Base-by-base conservation (phyloP, 2,113 vertebrate genomes). In the Grantiella picta region DNA sequence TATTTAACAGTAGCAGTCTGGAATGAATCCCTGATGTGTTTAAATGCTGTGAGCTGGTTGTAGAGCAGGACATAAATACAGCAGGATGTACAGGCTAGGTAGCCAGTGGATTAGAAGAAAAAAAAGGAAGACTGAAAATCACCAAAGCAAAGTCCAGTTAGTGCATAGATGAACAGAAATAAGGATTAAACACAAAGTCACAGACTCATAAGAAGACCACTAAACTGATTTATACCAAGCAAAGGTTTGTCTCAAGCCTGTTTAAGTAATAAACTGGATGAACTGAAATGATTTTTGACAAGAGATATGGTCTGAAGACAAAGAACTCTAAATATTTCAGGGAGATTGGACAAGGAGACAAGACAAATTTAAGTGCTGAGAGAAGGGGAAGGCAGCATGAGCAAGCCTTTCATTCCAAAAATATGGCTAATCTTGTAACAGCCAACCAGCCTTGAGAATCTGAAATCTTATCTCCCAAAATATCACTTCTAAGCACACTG, bases 381-480 rank as follows among this genome's bases (percentile, higher is more conserved):
- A 79, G 72, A 78, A 60, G 22, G 44, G 35, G n/a, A 94, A 78
- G 17, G 40, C 57, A 91, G n/a, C 24, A 47, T 16, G 64, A 86
- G 56, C 31, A 90, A 56, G 28, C 7, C 40, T 81, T 96, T 94
- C 35, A 83, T 81, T 94, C 52, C 49, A 86, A 81, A 96, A 95
- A 56, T 92, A 92, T 15, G 20, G 64, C 40, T 96, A 84, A 90
- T 93, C 79, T 78, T 78, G 8, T 66, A 83, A 66, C 71, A 95
- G 79, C 52, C 12, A 75, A 95, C 44, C 35, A 96, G 76, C 17
- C 88, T 60, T 0, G 0, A 90, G 65, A 61, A 82, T 85, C 44
- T 88, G 93, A 96, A 94, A 75, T 84, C 60, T 96, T 92, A 93
- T 86, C 92, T 93, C 81, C 31, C 71, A 85, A 91, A 95, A 85